A percentile compares a stretch with the other conserved stretches of the same genome.
Evolutionary conservation across 2,113 vertebrate species (phyloP).

Genomic region (Phoxinus phoxinus): DNA sequence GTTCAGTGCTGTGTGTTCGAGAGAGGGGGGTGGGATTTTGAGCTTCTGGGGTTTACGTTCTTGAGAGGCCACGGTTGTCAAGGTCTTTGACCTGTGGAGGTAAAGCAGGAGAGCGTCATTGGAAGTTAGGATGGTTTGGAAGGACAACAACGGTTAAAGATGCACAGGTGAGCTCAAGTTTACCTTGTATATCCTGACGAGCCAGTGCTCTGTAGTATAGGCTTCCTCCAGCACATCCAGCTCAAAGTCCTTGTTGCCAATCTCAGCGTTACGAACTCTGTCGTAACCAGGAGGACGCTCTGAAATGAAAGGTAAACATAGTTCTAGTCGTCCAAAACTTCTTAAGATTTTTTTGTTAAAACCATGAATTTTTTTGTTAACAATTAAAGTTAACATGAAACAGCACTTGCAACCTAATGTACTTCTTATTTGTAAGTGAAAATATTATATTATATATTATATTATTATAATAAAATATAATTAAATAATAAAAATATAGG

Average conservation of each 20-base stretch:
- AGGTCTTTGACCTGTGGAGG: conserved; percentile 92
- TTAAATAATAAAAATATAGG: no score
- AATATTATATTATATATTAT: background rate
- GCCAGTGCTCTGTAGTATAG: conserved; percentile 98
- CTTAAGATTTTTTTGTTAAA: background rate
- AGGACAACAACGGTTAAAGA: background rate
- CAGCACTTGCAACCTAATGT: background rate
- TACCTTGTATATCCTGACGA: conserved; percentile 99
- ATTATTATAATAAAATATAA: no score
- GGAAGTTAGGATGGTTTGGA: background rate
- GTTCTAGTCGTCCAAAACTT: background rate
- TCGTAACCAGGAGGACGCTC: conserved; percentile 98
- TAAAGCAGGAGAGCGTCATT: background rate
- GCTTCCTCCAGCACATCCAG: conserved; percentile 97
- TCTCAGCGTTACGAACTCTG: conserved; percentile 95
- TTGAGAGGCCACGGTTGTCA: conserved; percentile 94
- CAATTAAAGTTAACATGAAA: background rate
- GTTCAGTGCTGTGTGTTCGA: conserved; percentile 80
- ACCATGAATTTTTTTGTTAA: background rate
- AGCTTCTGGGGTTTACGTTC: conserved; percentile 81
- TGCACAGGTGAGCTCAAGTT: background rate
- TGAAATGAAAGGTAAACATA: conserved; percentile 59
- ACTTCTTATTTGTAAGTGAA: background rate
- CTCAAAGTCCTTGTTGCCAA: conserved; percentile 99
- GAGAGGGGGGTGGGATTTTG: conserved; percentile 52